These are phyloP conservation scores for Rotaria sp. DNA, from an alignment of 2,888 invertebrate genomes.

Conservation along the genomic window DNA sequence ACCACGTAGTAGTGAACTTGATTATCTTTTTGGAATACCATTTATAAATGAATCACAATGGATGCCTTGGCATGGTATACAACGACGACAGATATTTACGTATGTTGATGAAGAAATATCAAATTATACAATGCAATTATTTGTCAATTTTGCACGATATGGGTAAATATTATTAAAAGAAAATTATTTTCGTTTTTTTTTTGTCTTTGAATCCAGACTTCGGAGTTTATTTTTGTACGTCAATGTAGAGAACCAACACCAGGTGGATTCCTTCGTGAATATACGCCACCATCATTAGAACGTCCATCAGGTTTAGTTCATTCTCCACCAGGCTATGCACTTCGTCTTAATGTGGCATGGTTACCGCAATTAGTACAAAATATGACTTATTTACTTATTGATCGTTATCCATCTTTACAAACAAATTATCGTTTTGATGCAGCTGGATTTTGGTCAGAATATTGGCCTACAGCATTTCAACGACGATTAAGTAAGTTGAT, in stretches of 20 bases:
- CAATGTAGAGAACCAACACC: slow-evolving; percentile 11
- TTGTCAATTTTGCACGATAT: slow-evolving; percentile 56
- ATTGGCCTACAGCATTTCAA: slow-evolving; percentile 26
- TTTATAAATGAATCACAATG: slow-evolving; percentile 47
- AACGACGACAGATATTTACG: slow-evolving; percentile 43
- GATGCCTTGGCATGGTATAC: slow-evolving; percentile 47
- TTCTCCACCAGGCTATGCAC: background rate
- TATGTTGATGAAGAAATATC: slow-evolving; percentile 56
- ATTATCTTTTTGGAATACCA: slow-evolving; percentile 59
- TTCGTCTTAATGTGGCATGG: slow-evolving; percentile 37
- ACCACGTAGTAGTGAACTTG: slow-evolving; percentile 56
- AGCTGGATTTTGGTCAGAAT: slow-evolving; percentile 40
- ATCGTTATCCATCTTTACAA: slow-evolving; percentile 28
- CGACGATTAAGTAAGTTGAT: background rate
- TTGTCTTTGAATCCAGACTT: background rate
- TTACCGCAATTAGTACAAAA: slow-evolving; percentile 23
- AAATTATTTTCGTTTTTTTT: background rate
- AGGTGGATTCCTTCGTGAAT: background rate
- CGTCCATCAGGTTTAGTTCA: background rate
- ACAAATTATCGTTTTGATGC: slow-evolving; percentile 36
- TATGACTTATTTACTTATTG: slow-evolving; percentile 40
- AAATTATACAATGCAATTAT: slow-evolving; percentile 57
- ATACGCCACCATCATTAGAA: background rate
- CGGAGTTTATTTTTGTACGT: too few relatives aligned
- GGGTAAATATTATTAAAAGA: slow-evolving; percentile 50